Percentiles rank a stretch among this genome's conserved stretches.
phyloP scores from a whole-genome alignment of 2,797 vertebrate genomes.

The Spheniscus humboldti region DNA sequence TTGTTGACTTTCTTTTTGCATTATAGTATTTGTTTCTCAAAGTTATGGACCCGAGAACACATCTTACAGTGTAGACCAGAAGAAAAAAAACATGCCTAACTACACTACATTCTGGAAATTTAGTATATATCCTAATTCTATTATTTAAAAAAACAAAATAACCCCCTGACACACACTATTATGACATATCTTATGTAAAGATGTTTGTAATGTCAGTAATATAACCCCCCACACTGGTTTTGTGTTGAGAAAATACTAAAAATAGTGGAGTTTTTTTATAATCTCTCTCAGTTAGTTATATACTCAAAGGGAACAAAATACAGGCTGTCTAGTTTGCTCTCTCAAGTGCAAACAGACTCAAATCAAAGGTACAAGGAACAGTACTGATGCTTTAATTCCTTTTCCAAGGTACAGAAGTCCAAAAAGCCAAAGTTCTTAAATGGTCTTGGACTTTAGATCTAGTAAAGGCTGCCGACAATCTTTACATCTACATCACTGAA shows the following conservation, averaged over 20 bases:
- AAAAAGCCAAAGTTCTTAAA: not conserved
- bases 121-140: not conserved
- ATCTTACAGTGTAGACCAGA: not conserved
- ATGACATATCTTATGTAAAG: not conserved
- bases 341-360: not conserved
- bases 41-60: not conserved
- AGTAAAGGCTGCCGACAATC: not conserved
- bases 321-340: not conserved
- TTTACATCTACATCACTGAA: not conserved
- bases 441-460: not conserved
- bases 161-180: fast-evolving
- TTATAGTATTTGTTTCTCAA: not conserved
- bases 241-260: not conserved
- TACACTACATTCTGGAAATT: not conserved
- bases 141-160: not conserved
- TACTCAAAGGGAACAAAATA: not conserved
- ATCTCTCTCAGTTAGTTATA: not conserved
- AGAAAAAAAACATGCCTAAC: not conserved
- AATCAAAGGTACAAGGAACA: not conserved
- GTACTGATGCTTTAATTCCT: not conserved
- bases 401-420: not conserved
- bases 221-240: not conserved
- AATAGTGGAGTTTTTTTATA: not conserved
- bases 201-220: not conserved
- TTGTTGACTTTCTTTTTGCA: not conserved